Conservation (phyloP, 2,888 invertebrate species). For the Arrhopalites spinosus region DNA sequence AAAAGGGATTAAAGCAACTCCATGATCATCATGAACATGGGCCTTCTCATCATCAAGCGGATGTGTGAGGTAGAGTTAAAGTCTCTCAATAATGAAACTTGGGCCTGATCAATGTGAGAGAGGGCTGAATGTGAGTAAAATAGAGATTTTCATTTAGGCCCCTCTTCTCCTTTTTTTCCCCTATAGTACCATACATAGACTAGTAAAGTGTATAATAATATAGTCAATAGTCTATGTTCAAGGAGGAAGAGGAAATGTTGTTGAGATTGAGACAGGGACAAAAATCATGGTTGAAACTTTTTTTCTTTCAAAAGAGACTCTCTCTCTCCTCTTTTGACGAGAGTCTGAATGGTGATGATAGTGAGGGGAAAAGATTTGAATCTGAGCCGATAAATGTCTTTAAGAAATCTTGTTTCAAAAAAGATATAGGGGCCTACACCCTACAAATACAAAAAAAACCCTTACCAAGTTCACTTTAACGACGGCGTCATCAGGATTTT, state of each 20-base stretch:
- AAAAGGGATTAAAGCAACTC: neutral
- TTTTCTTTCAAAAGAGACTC: constrained; percentile 33
- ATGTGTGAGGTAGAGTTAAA: neutral
- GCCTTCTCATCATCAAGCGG: neutral
- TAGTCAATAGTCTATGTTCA: neutral
- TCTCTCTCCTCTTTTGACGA: neutral
- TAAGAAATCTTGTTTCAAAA: neutral
- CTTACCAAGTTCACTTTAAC: constrained; percentile 56
- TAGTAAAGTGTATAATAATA: neutral
- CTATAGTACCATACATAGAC: too few species aligned
- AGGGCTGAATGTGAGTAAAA: neutral
- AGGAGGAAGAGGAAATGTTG: neutral
- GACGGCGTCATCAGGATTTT: constrained; percentile 55
- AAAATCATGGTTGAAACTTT: constrained; percentile 35
- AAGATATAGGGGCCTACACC: neutral
- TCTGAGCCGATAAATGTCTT: constrained; percentile 41
- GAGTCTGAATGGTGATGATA: constrained; percentile 7
- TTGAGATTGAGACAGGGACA: constrained; percentile 14
- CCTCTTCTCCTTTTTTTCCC: neutral
- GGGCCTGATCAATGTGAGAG: neutral
- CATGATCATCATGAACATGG: too few species aligned
- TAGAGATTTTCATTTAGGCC: neutral
- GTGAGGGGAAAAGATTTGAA: constrained; percentile 26
- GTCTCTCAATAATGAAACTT: too few species aligned
- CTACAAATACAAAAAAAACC: neutral